phyloP scores from a whole-genome alignment of 2,888 invertebrate species.

The Hydrotaea diabolus region DNA sequence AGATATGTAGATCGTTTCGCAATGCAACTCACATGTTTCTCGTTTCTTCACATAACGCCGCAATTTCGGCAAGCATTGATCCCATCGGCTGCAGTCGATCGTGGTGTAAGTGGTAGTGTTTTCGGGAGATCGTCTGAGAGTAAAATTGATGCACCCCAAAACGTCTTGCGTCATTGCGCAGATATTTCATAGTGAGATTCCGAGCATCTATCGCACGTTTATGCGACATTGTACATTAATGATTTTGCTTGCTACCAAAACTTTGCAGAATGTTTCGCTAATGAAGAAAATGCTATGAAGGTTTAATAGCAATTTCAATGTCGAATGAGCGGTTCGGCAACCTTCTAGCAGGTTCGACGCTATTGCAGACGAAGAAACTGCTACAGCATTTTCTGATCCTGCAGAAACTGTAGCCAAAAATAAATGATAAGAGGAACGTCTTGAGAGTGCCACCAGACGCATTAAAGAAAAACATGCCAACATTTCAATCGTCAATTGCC shows the following conservation, averaged over 20 bases:
- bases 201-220: slow-evolving; percentile 29
- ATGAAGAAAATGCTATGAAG: too few relatives aligned
- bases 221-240: slow-evolving; percentile 30
- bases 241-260: slow-evolving; percentile 12
- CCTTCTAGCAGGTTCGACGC: too few relatives aligned
- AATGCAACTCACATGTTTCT: too few relatives aligned
- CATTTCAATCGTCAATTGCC: too few relatives aligned
- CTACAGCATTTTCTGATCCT: too few relatives aligned
- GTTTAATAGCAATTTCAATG: too few relatives aligned
- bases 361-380: too few relatives aligned
- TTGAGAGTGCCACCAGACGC: too few relatives aligned
- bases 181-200: slow-evolving; percentile 5
- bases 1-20: neutral
- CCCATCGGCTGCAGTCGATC: slow-evolving; percentile 34
- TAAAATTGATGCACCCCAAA: slow-evolving; percentile 49
- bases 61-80: slow-evolving; percentile 45
- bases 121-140: slow-evolving; percentile 48
- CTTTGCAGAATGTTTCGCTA: slow-evolving; percentile 10
- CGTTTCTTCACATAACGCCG: slow-evolving; percentile 54
- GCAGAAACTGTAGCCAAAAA: too few relatives aligned
- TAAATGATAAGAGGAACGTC: too few relatives aligned
- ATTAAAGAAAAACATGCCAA: too few relatives aligned
- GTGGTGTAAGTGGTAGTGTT: slow-evolving; percentile 44
- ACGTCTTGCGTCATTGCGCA: neutral
- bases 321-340: too few relatives aligned